Evolutionary conservation across 2,888 invertebrate species (phyloP).

Genomic region (Tetragnatha montana): DNA sequence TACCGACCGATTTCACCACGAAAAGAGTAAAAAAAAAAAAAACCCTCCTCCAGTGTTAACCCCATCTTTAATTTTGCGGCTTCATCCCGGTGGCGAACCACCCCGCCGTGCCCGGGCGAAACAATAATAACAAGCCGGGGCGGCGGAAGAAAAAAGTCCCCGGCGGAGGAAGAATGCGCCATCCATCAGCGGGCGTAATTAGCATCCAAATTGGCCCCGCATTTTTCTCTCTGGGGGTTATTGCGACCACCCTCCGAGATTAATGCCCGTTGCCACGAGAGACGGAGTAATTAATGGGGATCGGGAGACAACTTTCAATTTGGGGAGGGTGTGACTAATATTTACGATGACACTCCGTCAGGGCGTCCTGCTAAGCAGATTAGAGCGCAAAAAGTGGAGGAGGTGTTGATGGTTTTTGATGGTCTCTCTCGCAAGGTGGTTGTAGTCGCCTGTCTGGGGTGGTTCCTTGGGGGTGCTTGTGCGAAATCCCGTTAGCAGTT

Average conservation of each 20-base stretch:
- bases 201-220: conserved; percentile 67
- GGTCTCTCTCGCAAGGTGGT: no score
- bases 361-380: neutral
- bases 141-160: neutral
- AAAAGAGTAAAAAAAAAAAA: neutral
- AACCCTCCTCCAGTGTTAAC: conserved; percentile 7
- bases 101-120: conserved; percentile 4
- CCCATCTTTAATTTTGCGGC: conserved; percentile 64
- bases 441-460: no score
- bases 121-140: conserved; percentile 44
- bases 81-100: conserved; percentile 29
- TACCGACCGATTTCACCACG: neutral
- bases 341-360: conserved; percentile 22
- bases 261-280: conserved; percentile 56
- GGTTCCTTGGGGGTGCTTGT: no score
- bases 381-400: neutral
- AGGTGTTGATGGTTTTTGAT: no score
- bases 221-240: conserved; percentile 63
- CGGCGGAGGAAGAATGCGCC: conserved; percentile 49
- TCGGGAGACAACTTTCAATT: neutral
- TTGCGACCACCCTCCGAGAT: conserved; percentile 52
- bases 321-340: conserved; percentile 30
- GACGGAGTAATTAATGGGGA: conserved; percentile 46
- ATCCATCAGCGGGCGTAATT: conserved; percentile 63
- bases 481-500: no score